Base-by-base conservation (phyloP, 1,140 invertebrate species). In the Brachionus paranguensis region DNA sequence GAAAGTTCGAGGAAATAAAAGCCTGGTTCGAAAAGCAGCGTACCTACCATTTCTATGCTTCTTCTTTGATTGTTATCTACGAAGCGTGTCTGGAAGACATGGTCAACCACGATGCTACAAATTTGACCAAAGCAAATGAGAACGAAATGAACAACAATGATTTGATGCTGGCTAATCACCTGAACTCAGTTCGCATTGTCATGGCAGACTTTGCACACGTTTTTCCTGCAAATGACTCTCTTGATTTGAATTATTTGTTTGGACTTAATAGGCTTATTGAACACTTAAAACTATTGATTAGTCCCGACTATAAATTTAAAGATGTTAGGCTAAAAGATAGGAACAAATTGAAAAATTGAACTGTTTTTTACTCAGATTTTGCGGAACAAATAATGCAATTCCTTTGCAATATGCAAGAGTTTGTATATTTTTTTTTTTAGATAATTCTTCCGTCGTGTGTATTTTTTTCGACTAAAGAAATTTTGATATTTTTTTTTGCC, bases 141-240 rank as follows among this genome's bases (percentile, higher is more conserved):
- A 76, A 76, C 11, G 72, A 55, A 20, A 14, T 33, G 33, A 81
- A 81, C 27, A 81, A 81, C 53, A 81, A 81, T 68, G 45, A 76
- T 53, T 50, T 76, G 17, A 43, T 72, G 10, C 10, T 72, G 41
- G 68, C 17, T 50, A 53, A 76, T 29, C 43, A 24, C 14, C 47
- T 76, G 43, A 37, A 37, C 17, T 64, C 53, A 17, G 81, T 83
- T 10, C 41, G 81, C 14, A 68, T 83, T 33, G 81, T 83, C n/a
- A 81, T 81, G 78, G 78, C 78, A 14, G 81, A 83, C 53, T 83
- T 83, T 83, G 81, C 81, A 14, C 81, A 83, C 20, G 81, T 83
- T 17, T 83, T 83, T 72, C 81, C 81, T 12, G 47, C 81, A 20
- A 53, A 68, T 53, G 53, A 53, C 20, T 14, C 37, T 20, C 41